Conservation (phyloP, 2,888 invertebrate genomes). For the Danaus chrysippus region DNA sequence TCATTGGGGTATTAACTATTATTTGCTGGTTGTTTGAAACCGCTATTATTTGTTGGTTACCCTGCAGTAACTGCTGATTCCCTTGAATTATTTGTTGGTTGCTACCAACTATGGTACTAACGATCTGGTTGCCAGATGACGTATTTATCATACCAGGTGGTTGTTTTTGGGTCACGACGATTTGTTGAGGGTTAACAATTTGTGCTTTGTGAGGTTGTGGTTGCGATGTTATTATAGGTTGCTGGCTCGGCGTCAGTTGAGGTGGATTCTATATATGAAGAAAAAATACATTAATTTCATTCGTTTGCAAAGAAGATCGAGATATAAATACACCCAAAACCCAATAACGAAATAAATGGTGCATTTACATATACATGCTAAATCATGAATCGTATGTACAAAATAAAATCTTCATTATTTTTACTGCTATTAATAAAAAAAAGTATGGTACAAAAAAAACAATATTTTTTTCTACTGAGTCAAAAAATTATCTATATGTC, state of each 20-base stretch:
- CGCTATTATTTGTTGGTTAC: slow-evolving; percentile 62
- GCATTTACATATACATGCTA: neutral
- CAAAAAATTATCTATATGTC: neutral
- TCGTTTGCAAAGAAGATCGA: slow-evolving; percentile 4
- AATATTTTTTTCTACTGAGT: neutral
- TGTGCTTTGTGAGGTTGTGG: slow-evolving; percentile 78
- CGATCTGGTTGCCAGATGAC: slow-evolving; percentile 38
- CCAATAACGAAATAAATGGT: slow-evolving; percentile 6
- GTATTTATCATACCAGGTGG: slow-evolving; percentile 63
- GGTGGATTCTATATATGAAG: slow-evolving; percentile 55
- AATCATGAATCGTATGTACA: neutral
- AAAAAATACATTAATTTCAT: slow-evolving; percentile 7
- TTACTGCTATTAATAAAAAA: neutral
- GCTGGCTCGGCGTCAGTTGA: slow-evolving; percentile 69
- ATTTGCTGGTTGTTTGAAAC: slow-evolving; percentile 69
- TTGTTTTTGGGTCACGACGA: slow-evolving; percentile 67
- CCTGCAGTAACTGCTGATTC: slow-evolving; percentile 54
- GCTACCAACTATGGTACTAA: slow-evolving; percentile 29
- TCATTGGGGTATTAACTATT: slow-evolving; percentile 62
- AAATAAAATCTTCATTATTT: neutral
- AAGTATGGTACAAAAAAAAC: neutral
- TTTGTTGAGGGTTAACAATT: slow-evolving; percentile 66
- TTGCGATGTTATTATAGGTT: slow-evolving; percentile 70
- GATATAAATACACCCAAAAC: slow-evolving; percentile 16
- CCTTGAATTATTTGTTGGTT: slow-evolving; percentile 44